Conservation (phyloP, 2,797 vertebrate species). For the Phrynocephalus guinanensis region DNA sequence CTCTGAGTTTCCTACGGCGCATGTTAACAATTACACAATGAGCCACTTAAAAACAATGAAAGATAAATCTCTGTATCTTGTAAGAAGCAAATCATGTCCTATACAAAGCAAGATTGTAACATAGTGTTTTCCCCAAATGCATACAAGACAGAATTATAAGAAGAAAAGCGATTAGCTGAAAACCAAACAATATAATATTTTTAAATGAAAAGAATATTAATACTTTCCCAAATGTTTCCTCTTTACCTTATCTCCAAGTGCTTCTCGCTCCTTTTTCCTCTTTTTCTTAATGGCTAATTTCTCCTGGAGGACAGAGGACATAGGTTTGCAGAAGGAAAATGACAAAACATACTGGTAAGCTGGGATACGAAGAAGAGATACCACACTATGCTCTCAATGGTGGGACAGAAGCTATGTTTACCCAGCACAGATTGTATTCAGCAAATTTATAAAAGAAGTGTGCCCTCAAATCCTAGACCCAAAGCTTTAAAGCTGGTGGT, state of each 20-base stretch:
- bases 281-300: slow-evolving; percentile 91
- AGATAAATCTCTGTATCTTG: neutral
- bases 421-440: too few species aligned
- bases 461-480: too few species aligned
- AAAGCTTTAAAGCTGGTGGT: too few species aligned
- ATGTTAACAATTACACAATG: too few species aligned
- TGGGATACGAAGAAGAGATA: neutral
- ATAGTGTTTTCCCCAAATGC: neutral
- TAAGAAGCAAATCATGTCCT: neutral
- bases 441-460: too few species aligned
- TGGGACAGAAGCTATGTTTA: too few species aligned
- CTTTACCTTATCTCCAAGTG: slow-evolving; percentile 93
- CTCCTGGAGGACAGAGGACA: slow-evolving; percentile 77
- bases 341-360: neutral
- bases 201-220: neutral
- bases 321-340: neutral
- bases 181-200: neutral
- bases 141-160: neutral
- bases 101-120: neutral
- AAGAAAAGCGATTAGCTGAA: neutral
- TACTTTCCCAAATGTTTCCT: neutral
- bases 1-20: neutral
- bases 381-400: neutral
- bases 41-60: neutral
- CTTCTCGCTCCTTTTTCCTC: slow-evolving; percentile 89